Percentiles rank a stretch among this genome's conserved stretches.
Evolutionary conservation across 2,888 invertebrate species (phyloP).

Genomic region (Melanotus villosus): DNA sequence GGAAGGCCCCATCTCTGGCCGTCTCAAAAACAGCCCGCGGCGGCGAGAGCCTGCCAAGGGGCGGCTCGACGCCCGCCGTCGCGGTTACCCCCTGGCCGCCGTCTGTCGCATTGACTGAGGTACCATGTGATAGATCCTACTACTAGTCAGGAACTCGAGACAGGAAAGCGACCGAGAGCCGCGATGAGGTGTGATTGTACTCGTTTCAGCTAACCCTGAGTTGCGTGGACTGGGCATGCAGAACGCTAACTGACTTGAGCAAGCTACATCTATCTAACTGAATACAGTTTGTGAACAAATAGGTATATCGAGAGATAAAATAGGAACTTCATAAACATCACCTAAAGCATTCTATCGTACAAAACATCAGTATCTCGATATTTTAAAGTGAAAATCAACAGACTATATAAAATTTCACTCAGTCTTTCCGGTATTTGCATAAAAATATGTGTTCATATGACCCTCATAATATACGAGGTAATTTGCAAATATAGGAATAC

Average conservation of each 20-base stretch:
- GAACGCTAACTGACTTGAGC: conserved; percentile 68
- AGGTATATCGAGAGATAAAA: conserved; percentile 69
- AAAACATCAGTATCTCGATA: conserved; percentile 69
- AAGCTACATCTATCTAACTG: conserved; percentile 69
- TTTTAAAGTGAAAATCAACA: conserved; percentile 69
- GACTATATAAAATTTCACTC: conserved; percentile 71
- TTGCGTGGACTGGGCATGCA: conserved; percentile 67
- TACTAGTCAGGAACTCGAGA: conserved; percentile 68
- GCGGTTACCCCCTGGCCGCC: conserved; percentile 54
- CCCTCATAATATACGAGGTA: conserved; percentile 67
- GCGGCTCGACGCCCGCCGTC: conserved; percentile 44
- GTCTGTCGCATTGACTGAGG: conserved; percentile 56
- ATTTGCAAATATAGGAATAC: conserved; percentile 66
- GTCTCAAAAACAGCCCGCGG: conserved; percentile 55
- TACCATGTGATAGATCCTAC: conserved; percentile 58
- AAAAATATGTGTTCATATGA: conserved; percentile 70
- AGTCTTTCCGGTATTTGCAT: conserved; percentile 72
- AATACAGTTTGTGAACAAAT: conserved; percentile 67
- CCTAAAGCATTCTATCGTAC: conserved; percentile 69
- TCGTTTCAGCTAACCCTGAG: conserved; percentile 69
- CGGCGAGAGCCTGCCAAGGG: conserved; percentile 40
- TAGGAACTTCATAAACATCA: conserved; percentile 70
- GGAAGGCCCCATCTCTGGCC: conserved; percentile 61
- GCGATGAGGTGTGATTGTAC: conserved; percentile 64
- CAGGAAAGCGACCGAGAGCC: conserved; percentile 62